phyloP scores from a whole-genome alignment of 2,888 invertebrate species.

The Mesodorylaimus sp. region DNA sequence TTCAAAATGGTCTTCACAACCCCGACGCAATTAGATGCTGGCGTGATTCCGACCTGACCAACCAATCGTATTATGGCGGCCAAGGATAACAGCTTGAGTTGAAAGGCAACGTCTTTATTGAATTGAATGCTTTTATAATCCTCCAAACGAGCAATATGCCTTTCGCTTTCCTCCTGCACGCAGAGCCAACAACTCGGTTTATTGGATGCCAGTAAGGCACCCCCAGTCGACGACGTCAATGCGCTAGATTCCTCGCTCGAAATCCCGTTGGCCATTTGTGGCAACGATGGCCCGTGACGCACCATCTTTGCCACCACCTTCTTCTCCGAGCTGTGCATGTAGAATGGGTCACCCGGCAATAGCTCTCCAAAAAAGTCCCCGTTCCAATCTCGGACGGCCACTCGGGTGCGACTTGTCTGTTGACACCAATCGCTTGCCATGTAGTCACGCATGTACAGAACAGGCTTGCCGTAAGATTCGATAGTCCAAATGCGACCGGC shows the following conservation, averaged over 20 bases:
- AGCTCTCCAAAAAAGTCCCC: slow-evolving; percentile 10
- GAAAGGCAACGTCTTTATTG: slow-evolving; percentile 12
- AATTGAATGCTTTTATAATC: slow-evolving; percentile 8
- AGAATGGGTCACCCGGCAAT: slow-evolving; percentile 3
- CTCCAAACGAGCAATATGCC: slow-evolving; percentile 11
- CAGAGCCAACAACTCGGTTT: slow-evolving; percentile 12
- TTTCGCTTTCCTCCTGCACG: slow-evolving; percentile 8
- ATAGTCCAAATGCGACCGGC: slow-evolving; percentile 8
- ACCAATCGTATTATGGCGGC: slow-evolving; percentile 8
- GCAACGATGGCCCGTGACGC: slow-evolving; percentile 3
- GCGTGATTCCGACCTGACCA: not conserved
- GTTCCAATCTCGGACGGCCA: slow-evolving; percentile 11
- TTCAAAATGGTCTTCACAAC: too few species aligned
- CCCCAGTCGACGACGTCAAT: too few species aligned
- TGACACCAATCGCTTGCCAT: too few species aligned
- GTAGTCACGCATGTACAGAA: slow-evolving; percentile 9
- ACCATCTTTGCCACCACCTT: slow-evolving; percentile 8
- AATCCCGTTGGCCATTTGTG: too few species aligned
- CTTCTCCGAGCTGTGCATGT: slow-evolving; percentile 6
- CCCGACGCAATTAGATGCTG: too few species aligned
- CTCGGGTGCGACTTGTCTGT: too few species aligned
- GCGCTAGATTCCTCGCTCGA: too few species aligned
- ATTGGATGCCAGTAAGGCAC: too few species aligned
- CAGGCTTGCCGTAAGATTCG: slow-evolving; percentile 10
- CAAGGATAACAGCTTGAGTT: slow-evolving; percentile 10